phyloP scores from a whole-genome alignment of 1,140 invertebrate genomes.

The Drosophila nannoptera region DNA sequence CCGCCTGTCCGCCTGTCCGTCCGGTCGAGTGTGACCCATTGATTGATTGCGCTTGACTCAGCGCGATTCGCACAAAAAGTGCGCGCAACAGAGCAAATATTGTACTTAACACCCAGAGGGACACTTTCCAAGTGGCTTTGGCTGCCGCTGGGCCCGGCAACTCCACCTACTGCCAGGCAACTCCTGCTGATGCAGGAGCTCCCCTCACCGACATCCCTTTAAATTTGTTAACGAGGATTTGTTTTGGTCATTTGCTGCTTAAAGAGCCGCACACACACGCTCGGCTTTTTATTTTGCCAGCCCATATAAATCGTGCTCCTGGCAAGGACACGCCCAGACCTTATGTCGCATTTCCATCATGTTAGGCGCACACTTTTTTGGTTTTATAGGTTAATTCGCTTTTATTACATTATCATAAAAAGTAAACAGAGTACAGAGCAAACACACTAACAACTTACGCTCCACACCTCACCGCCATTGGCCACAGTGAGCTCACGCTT shows the following conservation, averaged over 20 bases:
- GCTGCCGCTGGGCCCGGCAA: background rate
- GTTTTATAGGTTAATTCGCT: constrained; percentile 78
- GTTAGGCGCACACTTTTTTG: constrained; percentile 68
- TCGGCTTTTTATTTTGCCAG: background rate
- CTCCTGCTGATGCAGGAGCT: background rate
- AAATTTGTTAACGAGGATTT: constrained; percentile 54
- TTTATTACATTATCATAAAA: constrained; percentile 78
- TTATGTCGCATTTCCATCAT: constrained; percentile 74
- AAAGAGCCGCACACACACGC: constrained; percentile 38
- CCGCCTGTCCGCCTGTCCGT: background rate
- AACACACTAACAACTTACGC: constrained; percentile 56
- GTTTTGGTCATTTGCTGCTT: constrained; percentile 72
- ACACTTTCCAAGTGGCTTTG: constrained; percentile 42
- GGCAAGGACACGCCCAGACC: constrained; percentile 69
- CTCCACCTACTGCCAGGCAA: background rate
- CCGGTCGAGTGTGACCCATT: constrained; percentile 58
- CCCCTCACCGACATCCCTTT: constrained; percentile 28
- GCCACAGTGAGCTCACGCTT: constrained; percentile 20
- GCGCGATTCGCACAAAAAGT: constrained; percentile 41
- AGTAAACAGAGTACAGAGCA: constrained; percentile 36
- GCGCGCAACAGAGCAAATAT: constrained; percentile 71
- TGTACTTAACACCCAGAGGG: constrained; percentile 72
- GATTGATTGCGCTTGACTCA: constrained; percentile 72
- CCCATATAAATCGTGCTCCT: constrained; percentile 40
- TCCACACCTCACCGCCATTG: constrained; percentile 52